These are phyloP conservation scores for Scaptomyza polygonia DNA, from an alignment of 2,888 invertebrate species.

Conservation along the genomic window DNA sequence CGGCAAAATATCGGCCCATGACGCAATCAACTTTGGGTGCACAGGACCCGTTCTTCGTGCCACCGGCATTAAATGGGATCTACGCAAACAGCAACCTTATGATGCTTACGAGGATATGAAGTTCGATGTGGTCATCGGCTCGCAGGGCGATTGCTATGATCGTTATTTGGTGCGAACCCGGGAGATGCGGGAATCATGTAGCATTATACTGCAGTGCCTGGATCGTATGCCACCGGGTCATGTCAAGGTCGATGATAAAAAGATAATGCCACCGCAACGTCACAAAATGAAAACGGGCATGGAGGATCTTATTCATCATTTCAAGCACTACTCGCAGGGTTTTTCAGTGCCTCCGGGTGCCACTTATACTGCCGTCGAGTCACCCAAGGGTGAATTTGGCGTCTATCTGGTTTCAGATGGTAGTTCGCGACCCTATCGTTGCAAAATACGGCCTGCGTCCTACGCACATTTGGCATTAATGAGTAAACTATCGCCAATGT, in stretches of 20 bases:
- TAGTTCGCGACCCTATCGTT: conserved; percentile 89
- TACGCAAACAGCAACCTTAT: conserved; percentile 92
- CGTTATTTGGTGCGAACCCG: conserved; percentile 88
- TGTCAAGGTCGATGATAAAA: conserved; percentile 91
- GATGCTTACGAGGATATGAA: conserved; percentile 93
- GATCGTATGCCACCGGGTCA: conserved; percentile 93
- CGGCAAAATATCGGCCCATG: conserved; percentile 89
- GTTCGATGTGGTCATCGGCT: conserved; percentile 93
- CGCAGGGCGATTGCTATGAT: conserved; percentile 93
- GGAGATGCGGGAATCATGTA: conserved; percentile 91
- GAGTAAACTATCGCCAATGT: conserved; percentile 86
- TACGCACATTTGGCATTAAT: conserved; percentile 88
- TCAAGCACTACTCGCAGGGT: conserved; percentile 93
- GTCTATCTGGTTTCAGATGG: conserved; percentile 95
- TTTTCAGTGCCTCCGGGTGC: conserved; percentile 93
- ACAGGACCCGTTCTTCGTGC: conserved; percentile 92
- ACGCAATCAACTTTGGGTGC: conserved; percentile 90
- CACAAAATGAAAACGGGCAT: conserved; percentile 93
- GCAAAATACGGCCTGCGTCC: conserved; percentile 86
- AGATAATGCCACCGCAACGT: conserved; percentile 90
- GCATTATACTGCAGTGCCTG: conserved; percentile 92
- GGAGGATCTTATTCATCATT: conserved; percentile 95
- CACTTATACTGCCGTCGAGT: conserved; percentile 92
- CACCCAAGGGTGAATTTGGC: conserved; percentile 94
- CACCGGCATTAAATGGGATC: conserved; percentile 94